Evolutionary conservation across 2,797 vertebrate genomes (phyloP), one percentile per base, ranked within the genome.

Genomic region (Xyrichtys novacula): DNA sequence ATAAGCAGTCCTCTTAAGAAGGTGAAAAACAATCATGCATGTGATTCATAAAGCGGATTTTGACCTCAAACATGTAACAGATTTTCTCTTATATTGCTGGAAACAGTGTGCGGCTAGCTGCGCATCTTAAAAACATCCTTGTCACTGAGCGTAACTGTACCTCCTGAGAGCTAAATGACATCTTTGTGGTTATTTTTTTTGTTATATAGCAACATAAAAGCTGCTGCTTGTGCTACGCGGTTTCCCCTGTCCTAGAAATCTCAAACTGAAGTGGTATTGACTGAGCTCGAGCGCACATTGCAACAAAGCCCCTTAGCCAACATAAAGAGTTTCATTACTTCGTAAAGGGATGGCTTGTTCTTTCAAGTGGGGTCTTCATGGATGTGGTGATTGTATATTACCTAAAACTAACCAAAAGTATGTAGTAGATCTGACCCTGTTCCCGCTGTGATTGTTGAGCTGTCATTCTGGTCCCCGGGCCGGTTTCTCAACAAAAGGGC

Each of bases 181-280:
- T 28, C 6, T 42, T 17, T 60, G 36, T 43, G 65, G 40, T 36
- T 6, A 5, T 46, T 26, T 64, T 46, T 71, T 7, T 50, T 69
- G 60, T 72, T 66, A 59, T 17, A 58, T 14, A 5, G 15, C 7
- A 1, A 20, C 9, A 29, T 53, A 49, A 83, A 58, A 56, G 43
- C 19, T 25, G 5, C 7, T 36, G 34, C 0, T 57, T 25, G 31
- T 36, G 39, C 60, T 12, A 0, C 80, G 81, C 69, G 76, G 71
- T 54, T 79, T 71, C 31, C 34, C 7, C 7, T 54, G 56, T 44
- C 53, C 70, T 62, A 81, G 46, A 80, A 54, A 50, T 69, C 5
- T 7, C 20, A 80, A 62, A 46, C 52, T 40, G 28, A 9, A 22
- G 34, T 28, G 12, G 15, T 34, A 23, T 3, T 36, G 6, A 10